Conservation (phyloP, 2,888 invertebrate genomes). For the Alloplasta piceator region DNA sequence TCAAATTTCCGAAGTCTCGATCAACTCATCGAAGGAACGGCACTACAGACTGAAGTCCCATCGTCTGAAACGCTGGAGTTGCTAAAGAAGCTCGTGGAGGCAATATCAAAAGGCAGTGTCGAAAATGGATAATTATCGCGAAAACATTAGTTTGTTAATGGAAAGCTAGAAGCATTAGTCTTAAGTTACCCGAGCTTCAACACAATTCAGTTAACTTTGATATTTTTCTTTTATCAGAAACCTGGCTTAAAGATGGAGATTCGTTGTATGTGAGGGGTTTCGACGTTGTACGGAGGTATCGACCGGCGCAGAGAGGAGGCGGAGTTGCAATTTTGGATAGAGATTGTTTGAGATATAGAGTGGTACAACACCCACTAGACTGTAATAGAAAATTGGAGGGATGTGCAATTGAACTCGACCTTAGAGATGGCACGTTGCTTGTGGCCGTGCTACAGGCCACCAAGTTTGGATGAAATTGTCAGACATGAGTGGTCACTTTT, state of each 20-base stretch:
- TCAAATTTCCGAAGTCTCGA: no score
- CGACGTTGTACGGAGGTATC: slow-evolving; percentile 48
- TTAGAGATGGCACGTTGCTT: slow-evolving; percentile 21
- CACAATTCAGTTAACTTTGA: slow-evolving; percentile 25
- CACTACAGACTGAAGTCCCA: no score
- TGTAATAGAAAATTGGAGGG: slow-evolving; percentile 49
- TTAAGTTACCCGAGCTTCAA: slow-evolving; percentile 41
- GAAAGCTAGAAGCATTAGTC: slow-evolving; percentile 44
- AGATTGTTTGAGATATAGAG: slow-evolving; percentile 25
- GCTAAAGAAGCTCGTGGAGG: not conserved
- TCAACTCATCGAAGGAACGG: no score
- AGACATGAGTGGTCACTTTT: slow-evolving; percentile 32
- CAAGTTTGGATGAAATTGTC: not conserved
- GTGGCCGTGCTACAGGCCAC: slow-evolving; percentile 48
- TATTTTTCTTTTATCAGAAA: slow-evolving; percentile 54
- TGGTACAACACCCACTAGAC: slow-evolving; percentile 1
- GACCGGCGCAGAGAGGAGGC: slow-evolving; percentile 12
- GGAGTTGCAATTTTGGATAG: slow-evolving; percentile 46
- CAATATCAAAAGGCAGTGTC: slow-evolving; percentile 1
- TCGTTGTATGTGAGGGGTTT: slow-evolving; percentile 32
- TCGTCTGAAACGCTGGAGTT: not conserved
- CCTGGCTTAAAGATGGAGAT: slow-evolving; percentile 34
- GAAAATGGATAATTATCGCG: slow-evolving; percentile 11
- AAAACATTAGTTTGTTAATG: slow-evolving; percentile 21
- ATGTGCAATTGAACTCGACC: slow-evolving; percentile 43